Evolutionary conservation across 2,888 invertebrate genomes (phyloP), one percentile per base, ranked within the genome.

Genomic region (Cistogaster globosa): DNA sequence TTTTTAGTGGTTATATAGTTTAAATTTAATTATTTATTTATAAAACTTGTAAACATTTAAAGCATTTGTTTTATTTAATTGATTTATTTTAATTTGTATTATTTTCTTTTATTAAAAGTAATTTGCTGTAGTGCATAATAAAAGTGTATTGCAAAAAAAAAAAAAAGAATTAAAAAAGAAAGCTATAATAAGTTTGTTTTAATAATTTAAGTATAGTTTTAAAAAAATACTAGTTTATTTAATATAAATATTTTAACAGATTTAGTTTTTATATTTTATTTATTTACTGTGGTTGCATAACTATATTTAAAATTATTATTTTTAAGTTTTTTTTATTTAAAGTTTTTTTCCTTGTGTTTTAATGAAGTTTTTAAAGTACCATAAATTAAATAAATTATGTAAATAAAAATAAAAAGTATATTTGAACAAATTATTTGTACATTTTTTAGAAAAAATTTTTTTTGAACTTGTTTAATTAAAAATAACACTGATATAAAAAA

Each of bases 11-110:
- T 82, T 81, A 81, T 57, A 62, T 76, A 8, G 14, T 69, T 74
- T 68, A 38, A 16, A 63, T 75, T 60, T 67, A 53, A 58, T 82
- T 55, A 71, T 79, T 83, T 75, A 71, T 85, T 83, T 83, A 83
- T 80, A 83, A 83, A 83, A 80, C 76, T 76, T 83, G 79, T 83
- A 83, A 86, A 86, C 83, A 86, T 83, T 86, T 86, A 86, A 86
- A 86, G 86, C 86, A 83, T 71, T 84, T 80, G 48, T 55, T 71
- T 77, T 65, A 65, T 26, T 79, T 65, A 60, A 65, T 62, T 72
- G 36, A 71, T 79, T 57, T 71, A 45, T 53, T 62, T n/a, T 63
- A 36, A 32, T 63, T 63, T 45, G n/a, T 71, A 9, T 63, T 18
- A 20, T 32, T 60, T 32, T 53, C 36, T 76, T 68, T 63, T 38